Evolutionary conservation across 2,888 invertebrate species (phyloP).

Genomic region (Acleris sparsana): DNA sequence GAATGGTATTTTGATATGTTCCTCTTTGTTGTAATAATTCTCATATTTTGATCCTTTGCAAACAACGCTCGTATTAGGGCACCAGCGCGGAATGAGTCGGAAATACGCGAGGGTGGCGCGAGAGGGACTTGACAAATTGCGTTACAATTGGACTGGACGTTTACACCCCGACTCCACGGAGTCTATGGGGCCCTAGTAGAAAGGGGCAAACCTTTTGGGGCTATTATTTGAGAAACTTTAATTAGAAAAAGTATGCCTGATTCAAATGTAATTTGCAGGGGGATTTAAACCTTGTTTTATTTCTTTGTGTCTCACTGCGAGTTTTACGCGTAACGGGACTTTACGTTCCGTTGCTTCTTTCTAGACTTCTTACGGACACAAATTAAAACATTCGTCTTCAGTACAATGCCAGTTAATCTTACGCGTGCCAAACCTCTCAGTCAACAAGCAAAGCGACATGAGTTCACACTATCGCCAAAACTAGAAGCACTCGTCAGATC

Average conservation of each 20-base stretch:
- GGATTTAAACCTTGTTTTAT: not conserved
- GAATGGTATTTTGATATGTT: conserved; percentile 9
- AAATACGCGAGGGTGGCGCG: conserved; percentile 36
- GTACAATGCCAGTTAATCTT: not conserved
- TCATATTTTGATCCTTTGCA: conserved; percentile 14
- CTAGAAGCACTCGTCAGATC: conserved; percentile 1
- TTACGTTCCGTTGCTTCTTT: no score
- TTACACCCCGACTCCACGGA: conserved; percentile 35
- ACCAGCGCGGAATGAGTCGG: conserved; percentile 35
- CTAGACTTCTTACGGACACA: no score
- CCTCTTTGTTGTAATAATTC: not conserved
- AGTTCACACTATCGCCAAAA: conserved; percentile 21
- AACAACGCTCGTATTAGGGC: conserved; percentile 31
- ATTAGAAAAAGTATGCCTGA: not conserved
- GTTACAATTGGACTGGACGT: conserved; percentile 53
- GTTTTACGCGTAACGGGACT: no score
- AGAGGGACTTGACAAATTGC: conserved; percentile 67
- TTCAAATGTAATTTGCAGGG: not conserved
- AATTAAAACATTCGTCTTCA: not conserved
- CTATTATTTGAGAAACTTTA: conserved; percentile 23
- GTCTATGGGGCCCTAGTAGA: conserved; percentile 27
- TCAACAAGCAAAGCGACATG: conserved; percentile 5
- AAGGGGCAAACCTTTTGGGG: conserved; percentile 4
- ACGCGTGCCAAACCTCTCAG: conserved; percentile 4
- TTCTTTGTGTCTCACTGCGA: no score